phyloP scores from a whole-genome alignment of 2,888 invertebrate genomes.

The Cantharis rustica region DNA sequence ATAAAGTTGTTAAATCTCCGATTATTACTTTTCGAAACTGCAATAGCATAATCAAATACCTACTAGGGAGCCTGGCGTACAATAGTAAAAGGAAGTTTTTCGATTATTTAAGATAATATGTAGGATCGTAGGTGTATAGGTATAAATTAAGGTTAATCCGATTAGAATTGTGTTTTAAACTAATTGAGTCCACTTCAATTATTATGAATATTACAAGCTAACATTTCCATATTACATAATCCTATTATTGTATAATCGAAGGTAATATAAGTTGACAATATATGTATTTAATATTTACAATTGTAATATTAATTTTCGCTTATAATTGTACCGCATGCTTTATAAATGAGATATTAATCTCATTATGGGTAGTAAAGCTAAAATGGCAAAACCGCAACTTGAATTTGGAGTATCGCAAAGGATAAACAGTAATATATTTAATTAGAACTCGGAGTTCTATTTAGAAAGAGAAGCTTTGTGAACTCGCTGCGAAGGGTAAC shows the following conservation, averaged over 20 bases:
- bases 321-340: conserved; percentile 20
- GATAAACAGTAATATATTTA: conserved; percentile 31
- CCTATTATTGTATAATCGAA: not conserved
- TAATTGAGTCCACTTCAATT: not conserved
- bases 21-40: conserved; percentile 31
- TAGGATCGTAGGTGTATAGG: not conserved
- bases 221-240: conserved; percentile 14
- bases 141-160: not conserved
- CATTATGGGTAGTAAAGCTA: conserved; percentile 25
- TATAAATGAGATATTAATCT: conserved; percentile 32
- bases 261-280: conserved; percentile 6
- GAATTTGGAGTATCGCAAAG: conserved; percentile 7
- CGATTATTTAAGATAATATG: not conserved
- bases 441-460: conserved; percentile 30
- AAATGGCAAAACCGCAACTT: conserved; percentile 18
- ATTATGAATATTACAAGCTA: conserved; percentile 10
- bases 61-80: not conserved
- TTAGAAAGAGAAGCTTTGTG: conserved; percentile 34
- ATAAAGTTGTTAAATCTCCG: conserved; percentile 32
- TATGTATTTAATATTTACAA: conserved; percentile 7
- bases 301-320: conserved; percentile 31
- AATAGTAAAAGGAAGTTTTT: not conserved
- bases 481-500: conserved; percentile 35
- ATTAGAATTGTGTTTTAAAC: not conserved
- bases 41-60: conserved; percentile 18